Evolutionary conservation across 2,888 invertebrate genomes (phyloP).

Genomic region (Chrysolina haemoptera): DNA sequence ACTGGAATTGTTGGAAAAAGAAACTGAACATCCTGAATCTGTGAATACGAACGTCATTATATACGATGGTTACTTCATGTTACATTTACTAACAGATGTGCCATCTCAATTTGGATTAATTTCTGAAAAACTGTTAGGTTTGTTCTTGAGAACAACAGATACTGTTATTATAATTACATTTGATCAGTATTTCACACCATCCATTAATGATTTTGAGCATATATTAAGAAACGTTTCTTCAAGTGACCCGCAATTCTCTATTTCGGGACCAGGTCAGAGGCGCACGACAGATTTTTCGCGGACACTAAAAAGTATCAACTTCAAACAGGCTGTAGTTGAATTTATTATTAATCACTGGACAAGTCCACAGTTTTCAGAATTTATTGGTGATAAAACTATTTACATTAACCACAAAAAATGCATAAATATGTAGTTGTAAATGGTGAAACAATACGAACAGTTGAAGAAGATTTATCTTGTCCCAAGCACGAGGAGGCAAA

Average conservation of each 20-base stretch:
- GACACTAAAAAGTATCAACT: background rate
- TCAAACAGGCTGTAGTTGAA: background rate
- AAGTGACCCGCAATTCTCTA: background rate
- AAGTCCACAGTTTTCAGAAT: background rate
- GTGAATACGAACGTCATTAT: background rate
- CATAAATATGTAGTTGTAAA: too few relatives aligned
- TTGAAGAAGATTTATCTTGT: too few relatives aligned
- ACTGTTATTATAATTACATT: background rate
- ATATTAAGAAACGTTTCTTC: background rate
- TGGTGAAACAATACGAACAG: too few relatives aligned
- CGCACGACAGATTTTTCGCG: background rate
- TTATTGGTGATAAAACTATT: background rate
- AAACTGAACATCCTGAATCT: background rate
- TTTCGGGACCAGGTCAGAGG: background rate
- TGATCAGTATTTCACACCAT: background rate
- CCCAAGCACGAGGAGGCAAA: too few relatives aligned
- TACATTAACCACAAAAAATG: background rate
- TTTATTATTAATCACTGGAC: background rate
- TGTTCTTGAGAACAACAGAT: background rate
- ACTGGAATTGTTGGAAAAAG: background rate
- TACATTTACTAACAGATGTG: background rate
- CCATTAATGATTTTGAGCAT: slow-evolving; percentile 28
- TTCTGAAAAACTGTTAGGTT: background rate
- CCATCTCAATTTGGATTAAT: slow-evolving; percentile 2
- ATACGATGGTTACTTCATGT: slow-evolving; percentile 13